Base-by-base conservation (phyloP, 2,888 invertebrate genomes). In the Oxystoma pomonae region DNA sequence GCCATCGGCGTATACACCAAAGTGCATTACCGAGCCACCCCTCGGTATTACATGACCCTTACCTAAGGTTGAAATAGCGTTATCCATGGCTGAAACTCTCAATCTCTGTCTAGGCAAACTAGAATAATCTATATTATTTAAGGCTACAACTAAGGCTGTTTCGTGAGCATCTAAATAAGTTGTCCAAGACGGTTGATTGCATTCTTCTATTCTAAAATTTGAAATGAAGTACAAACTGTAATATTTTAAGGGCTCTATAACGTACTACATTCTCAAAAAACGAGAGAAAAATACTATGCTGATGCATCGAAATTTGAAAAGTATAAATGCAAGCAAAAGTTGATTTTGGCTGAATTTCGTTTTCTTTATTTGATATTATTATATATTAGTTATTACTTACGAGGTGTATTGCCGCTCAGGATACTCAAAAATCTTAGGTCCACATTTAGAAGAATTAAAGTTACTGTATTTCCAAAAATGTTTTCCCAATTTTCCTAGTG, bases 121-220 rank as follows among this genome's bases (percentile, higher is more conserved):
- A 7, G 60, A 49, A 57, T 76, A 76, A 64, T 77, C 74, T 35
- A 70, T 58, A 62, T 73, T 74, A 50, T 73, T 72, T 19, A 77
- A 61, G 1, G 70, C 72, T 17, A 84, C 79, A 70, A 80, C 81
- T 78, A 84, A 81, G 1, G 81, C 78, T 0, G 80, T 75, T 71
- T 85, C 85, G 67, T 85, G 83, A 1, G 84, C 82, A 55, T 85
- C 82, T 65, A 86, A 77, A 71, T 83, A 86, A 67, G 81, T 80
- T 1, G 72, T 73, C 76, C 85, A 81, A 52, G 81, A 83, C 57
- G 83, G 79, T 63, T 83, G 81, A 69, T 83, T 82, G 71, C 86
- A 86, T 0, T 84, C 82, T 12, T 73, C 61, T 21, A 78, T 60
- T 60, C 78, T 77, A 57, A 51, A 72, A 59, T 20, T 50, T 12